Percentiles rank a stretch among this genome's conserved stretches.
These are phyloP conservation scores for Syrmaticus mikado DNA, from an alignment of 2,113 vertebrate species.

Conservation along the genomic window DNA sequence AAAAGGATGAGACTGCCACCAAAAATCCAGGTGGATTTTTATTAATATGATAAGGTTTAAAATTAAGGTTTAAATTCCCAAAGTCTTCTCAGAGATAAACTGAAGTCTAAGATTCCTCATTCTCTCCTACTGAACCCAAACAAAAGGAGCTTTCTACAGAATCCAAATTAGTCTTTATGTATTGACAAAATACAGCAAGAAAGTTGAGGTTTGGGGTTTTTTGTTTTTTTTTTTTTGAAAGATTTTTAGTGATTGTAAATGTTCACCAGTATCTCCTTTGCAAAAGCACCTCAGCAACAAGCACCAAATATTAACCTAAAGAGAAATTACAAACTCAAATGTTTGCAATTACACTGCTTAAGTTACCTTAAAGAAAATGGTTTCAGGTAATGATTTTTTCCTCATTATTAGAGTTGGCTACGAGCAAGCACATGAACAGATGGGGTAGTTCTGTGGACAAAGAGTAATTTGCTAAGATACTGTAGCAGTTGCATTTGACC, in stretches of 20 bases:
- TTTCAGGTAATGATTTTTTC: not conserved
- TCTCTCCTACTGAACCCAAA: not conserved
- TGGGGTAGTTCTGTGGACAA: not conserved
- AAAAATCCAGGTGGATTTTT: not conserved
- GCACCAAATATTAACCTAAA: not conserved
- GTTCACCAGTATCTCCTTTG: not conserved
- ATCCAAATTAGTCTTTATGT: not conserved
- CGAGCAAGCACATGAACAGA: not conserved
- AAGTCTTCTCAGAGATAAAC: not conserved
- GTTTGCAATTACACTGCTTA: not conserved
- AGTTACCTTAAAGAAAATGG: not conserved
- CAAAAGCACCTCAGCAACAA: not conserved
- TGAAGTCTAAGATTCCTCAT: not conserved
- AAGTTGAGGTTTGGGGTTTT: not conserved
- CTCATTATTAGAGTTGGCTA: accelerated
- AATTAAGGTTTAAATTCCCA: not conserved
- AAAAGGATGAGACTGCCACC: not conserved
- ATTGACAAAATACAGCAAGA: not conserved
- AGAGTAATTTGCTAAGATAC: not conserved
- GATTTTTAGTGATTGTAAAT: not conserved
- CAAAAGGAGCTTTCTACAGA: not conserved
- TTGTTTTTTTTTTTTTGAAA: not conserved
- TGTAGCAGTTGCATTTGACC: not conserved
- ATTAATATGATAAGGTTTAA: not conserved
- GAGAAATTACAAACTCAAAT: not conserved